Evolutionary conservation across 2,888 invertebrate species (phyloP), one percentile per base, ranked within the genome.

Genomic region (Perizoma affinitatum): DNA sequence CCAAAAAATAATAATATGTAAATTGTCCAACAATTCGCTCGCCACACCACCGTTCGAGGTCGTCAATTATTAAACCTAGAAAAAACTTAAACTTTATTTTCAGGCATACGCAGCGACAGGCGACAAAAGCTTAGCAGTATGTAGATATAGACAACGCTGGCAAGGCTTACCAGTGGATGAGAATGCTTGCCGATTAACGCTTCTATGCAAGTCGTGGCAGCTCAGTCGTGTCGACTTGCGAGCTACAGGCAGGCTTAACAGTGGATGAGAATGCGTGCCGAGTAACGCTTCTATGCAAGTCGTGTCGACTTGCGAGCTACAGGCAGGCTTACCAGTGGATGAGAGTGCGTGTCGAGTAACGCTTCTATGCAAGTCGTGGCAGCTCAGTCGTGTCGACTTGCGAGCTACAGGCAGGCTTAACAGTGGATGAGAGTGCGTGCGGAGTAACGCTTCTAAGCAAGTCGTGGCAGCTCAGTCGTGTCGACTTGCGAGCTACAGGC

Each of bases 251-350:
- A 61, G 60, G 22, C 33, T 49, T 69, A 82, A 82, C 82, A 8
- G 68, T 69, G 0, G 78, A 75, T 1, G 77, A 73, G 0, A 79
- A 78, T 2, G 80, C 76, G 43, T 73, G 75, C 0, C 63, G 60
- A 6, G 75, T 56, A 0, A 76, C 79, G 41, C 82, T 75, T 4
- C 93, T 81, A 42, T 80, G 83, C 49, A 84, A 57, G 56, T 93
- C 3, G 22, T 22, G 22, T 22, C 22, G 1, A 3, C 22, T 22
- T 22, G 22, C 22, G 22, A 22, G 22, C 22, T 22, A 22, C 22
- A 22, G 22, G 22, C 22, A 61, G 60, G 22, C 33, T 49, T 69
- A 82, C 83, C 82, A 8, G 68, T 69, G 0, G 78, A 75, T 1
- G 77, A 73, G 0, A 79, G 79, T 2, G 80, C 76, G 43, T 73